These are phyloP conservation scores for Enteromius fasciolatus DNA, from an alignment of 2,797 vertebrate genomes.

Conservation along the genomic window DNA sequence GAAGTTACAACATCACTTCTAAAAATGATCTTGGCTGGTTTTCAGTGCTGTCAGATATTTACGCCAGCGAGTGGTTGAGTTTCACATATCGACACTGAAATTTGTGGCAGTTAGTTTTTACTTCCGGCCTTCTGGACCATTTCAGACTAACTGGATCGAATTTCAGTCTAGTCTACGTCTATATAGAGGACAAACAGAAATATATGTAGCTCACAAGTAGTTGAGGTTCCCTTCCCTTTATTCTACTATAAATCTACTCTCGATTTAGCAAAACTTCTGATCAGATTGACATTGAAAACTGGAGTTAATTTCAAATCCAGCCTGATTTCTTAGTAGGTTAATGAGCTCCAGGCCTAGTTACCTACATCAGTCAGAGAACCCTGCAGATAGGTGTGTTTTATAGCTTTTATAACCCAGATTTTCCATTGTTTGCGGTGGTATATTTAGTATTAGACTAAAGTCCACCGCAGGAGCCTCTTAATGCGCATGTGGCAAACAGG, in stretches of 20 bases:
- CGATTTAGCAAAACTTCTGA: neutral
- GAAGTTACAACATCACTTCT: constrained; percentile 7
- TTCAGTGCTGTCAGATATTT: constrained; percentile 11
- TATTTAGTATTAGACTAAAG: constrained; percentile 32
- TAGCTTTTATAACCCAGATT: constrained; percentile 8
- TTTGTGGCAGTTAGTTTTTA: constrained; percentile 8
- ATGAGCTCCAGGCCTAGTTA: constrained; percentile 23
- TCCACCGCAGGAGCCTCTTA: constrained; percentile 19
- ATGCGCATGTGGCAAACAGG: constrained; percentile 15
- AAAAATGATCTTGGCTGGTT: constrained; percentile 25
- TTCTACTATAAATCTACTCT: neutral
- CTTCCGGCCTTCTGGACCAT: neutral
- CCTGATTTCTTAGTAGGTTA: constrained; percentile 36
- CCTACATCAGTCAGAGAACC: neutral
- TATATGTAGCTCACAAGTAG: neutral
- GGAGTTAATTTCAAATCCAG: constrained; percentile 2
- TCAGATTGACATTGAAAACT: neutral
- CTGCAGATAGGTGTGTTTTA: constrained; percentile 19
- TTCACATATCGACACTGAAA: neutral
- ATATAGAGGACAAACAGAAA: neutral
- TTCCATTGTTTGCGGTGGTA: constrained; percentile 31
- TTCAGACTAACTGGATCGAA: neutral
- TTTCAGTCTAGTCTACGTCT: neutral
- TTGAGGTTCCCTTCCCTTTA: neutral
- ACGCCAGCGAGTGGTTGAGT: neutral